Evolutionary conservation across 2,113 vertebrate species (phyloP).

Genomic region (Tursiops truncatus): DNA sequence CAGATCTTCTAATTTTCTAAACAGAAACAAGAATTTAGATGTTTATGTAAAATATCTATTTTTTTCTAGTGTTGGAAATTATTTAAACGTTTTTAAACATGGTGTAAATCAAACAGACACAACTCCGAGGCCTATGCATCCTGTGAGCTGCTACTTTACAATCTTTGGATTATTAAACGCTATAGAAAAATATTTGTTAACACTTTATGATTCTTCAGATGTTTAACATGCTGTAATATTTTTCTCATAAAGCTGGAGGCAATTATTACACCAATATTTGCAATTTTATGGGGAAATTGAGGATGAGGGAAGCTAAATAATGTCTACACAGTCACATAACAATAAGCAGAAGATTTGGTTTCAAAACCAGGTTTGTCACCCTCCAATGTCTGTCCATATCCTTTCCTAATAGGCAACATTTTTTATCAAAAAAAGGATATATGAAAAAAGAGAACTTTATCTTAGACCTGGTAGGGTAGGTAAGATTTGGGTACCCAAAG

Average conservation of each 20-base stretch:
- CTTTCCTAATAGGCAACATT: neutral
- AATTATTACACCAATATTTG: neutral
- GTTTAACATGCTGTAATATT: neutral
- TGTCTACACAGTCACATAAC: neutral
- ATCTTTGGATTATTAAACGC: neutral
- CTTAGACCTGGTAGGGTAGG: neutral
- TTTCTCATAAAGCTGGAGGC: neutral
- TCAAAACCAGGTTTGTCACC: neutral
- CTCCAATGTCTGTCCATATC: neutral
- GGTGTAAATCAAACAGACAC: neutral
- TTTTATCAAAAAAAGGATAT: neutral
- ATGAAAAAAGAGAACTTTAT: neutral
- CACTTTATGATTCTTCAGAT: neutral
- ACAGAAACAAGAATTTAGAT: neutral
- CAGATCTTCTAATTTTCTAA: neutral
- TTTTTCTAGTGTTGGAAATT: neutral
- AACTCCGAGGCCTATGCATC: neutral
- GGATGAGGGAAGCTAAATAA: neutral
- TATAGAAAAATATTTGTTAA: neutral
- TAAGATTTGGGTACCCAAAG: neutral
- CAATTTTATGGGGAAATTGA: neutral
- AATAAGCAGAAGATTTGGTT: neutral
- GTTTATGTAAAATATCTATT: neutral
- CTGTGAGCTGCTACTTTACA: neutral
- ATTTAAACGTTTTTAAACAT: neutral